A percentile compares a stretch with the other conserved stretches of the same genome.
These are phyloP conservation scores for Penaeus japonicus DNA, from an alignment of 1,140 invertebrate species.

Conservation along the genomic window DNA sequence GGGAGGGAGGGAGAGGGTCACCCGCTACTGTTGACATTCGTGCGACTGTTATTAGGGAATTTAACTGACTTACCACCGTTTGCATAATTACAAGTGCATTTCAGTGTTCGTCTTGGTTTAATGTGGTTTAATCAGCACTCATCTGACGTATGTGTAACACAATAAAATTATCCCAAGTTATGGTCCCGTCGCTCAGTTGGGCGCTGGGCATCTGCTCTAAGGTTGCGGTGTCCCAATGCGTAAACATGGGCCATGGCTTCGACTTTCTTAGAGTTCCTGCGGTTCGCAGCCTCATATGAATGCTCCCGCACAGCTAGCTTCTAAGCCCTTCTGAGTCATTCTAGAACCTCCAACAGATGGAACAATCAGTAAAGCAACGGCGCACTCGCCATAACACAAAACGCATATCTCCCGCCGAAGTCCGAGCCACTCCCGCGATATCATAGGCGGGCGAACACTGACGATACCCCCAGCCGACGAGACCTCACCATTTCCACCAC, in stretches of 20 bases:
- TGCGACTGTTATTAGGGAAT: not conserved
- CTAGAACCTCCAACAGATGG: too few species aligned
- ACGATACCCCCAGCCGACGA: too few species aligned
- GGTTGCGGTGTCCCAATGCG: not conserved
- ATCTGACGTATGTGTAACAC: not conserved
- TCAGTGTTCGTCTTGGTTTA: not conserved
- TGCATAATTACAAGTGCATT: not conserved
- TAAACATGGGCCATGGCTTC: not conserved
- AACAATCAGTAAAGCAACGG: too few species aligned
- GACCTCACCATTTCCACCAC: too few species aligned
- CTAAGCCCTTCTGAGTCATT: too few species aligned
- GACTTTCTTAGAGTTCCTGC: not conserved
- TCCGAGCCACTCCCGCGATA: too few species aligned
- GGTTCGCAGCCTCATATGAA: not conserved
- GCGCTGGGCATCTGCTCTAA: slow-evolving; percentile 51
- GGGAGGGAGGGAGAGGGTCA: slow-evolving; percentile 7
- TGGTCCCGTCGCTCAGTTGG: slow-evolving; percentile 13
- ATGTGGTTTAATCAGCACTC: not conserved
- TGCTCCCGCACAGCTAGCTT: not conserved
- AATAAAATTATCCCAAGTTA: slow-evolving; percentile 35
- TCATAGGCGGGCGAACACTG: too few species aligned
- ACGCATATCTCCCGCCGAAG: too few species aligned
- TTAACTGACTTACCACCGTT: not conserved
- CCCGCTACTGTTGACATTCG: slow-evolving; percentile 18
- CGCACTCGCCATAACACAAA: too few species aligned